Base-by-base conservation (phyloP, 2,113 vertebrate genomes). In the Sula dactylatra region DNA sequence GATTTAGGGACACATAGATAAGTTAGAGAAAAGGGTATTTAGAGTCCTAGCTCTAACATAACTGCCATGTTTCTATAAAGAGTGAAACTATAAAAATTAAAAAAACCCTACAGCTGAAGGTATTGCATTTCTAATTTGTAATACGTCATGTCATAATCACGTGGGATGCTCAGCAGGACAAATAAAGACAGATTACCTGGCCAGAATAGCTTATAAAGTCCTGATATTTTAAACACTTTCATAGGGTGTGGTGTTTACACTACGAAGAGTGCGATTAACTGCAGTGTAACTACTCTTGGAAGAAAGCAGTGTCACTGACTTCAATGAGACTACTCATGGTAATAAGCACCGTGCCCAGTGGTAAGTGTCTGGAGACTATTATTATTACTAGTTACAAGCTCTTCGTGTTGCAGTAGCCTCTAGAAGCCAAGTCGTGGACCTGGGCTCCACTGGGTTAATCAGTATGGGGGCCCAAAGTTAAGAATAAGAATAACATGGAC, bases 161-260 rank as follows among this genome's bases (percentile, higher is more conserved):
- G 8, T 79, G 42, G 58, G 84, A 94, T 95, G 84, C 74, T 90
- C 74, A 82, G 74, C 27, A 91, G 92, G 67, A 77, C 91, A 97
- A 94, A 94, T 91, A 95, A 91, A 91, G 91, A 91, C 65, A 82
- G 86, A 91, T 93, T 93, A 94, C 66, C 74, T 82, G 84, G 66
- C 73, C 78, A 89, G 58, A 95, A 91, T 36, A 95, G 52, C 88
- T 89, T 91, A 87, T 95, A 93, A 97, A 95, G 77, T 92, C 81
- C 66, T 95, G 89, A 93, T 90, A 93, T 94, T 96, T 94, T 73
- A 93, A 88, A 89, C 78, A 94, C 84, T 97, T 93, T 84, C 65
- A n/a, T 81, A 91, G 95, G 95, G 94, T 58, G 96, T 95, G 95
- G 91, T 95, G 88, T 89, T 97, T 95, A 95, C 4, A 5, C 77